phyloP scores from a whole-genome alignment of 2,113 vertebrate genomes.

The Lonchura striata region DNA sequence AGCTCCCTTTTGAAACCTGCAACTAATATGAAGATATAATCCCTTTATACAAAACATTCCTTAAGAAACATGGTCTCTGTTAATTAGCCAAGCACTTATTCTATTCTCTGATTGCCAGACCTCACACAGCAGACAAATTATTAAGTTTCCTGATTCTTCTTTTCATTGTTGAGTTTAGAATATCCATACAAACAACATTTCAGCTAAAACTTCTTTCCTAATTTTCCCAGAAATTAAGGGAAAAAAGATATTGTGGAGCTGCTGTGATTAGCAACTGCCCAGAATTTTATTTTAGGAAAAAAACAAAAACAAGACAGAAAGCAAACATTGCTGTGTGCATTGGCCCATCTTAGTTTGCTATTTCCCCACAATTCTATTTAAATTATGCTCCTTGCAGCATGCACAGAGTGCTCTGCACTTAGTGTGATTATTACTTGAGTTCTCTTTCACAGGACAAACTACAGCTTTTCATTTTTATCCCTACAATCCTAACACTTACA shows the following conservation, averaged over 20 bases:
- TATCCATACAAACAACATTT: not conserved
- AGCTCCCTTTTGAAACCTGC: slow-evolving; percentile 27
- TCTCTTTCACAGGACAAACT: not conserved
- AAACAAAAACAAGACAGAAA: not conserved
- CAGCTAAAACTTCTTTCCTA: not conserved
- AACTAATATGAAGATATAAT: slow-evolving; percentile 24
- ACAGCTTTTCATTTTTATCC: not conserved
- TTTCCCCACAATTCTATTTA: not conserved
- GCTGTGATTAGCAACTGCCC: not conserved
- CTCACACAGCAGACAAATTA: not conserved
- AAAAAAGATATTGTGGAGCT: not conserved
- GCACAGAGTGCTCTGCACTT: not conserved
- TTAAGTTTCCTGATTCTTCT: not conserved
- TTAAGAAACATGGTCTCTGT: not conserved
- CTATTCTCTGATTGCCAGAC: not conserved
- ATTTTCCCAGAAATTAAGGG: not conserved
- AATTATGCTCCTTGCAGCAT: not conserved
- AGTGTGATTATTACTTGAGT: rapidly evolving
- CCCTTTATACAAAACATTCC: not conserved
- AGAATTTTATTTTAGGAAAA: not conserved
- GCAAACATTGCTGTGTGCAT: not conserved
- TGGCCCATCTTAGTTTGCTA: not conserved
- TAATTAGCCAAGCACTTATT: not conserved
- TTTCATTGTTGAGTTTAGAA: not conserved
- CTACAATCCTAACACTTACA: not conserved